Conservation (phyloP, 1,140 invertebrate species). For the Drosophila asahinai region DNA sequence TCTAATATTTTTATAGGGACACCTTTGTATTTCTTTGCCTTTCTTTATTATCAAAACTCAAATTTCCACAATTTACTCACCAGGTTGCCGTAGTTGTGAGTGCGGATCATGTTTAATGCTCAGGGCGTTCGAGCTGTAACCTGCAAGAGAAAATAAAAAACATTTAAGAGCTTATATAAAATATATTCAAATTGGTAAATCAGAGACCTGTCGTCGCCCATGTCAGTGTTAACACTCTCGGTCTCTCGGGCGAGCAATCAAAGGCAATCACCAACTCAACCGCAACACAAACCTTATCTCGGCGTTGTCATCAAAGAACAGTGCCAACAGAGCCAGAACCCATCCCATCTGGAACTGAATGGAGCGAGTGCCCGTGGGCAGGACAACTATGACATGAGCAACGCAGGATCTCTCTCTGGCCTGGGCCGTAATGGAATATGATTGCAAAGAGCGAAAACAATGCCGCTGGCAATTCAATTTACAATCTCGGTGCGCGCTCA, state of each 20-base stretch:
- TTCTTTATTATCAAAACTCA: not conserved
- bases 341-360: constrained; percentile 16
- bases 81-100: constrained; percentile 93
- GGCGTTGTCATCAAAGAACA: constrained; percentile 67
- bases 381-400: constrained; percentile 76
- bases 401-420: constrained; percentile 24
- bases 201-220: constrained; percentile 28
- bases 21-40: not conserved
- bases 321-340: not conserved
- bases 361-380: constrained; percentile 28
- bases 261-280: constrained; percentile 74
- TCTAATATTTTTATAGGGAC: not conserved
- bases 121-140: constrained; percentile 91
- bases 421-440: constrained; percentile 78
- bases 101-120: constrained; percentile 92
- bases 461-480: constrained; percentile 83
- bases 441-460: constrained; percentile 83
- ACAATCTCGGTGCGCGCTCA: constrained; percentile 69
- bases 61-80: constrained; percentile 84
- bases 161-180: constrained; percentile 4
- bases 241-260: constrained; percentile 57
- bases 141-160: constrained; percentile 86
- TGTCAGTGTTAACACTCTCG: constrained; percentile 43
- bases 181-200: constrained; percentile 43
- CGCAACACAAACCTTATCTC: constrained; percentile 79